Conservation (phyloP, 2,888 invertebrate genomes). For the Cryptocephalus primarius region DNA sequence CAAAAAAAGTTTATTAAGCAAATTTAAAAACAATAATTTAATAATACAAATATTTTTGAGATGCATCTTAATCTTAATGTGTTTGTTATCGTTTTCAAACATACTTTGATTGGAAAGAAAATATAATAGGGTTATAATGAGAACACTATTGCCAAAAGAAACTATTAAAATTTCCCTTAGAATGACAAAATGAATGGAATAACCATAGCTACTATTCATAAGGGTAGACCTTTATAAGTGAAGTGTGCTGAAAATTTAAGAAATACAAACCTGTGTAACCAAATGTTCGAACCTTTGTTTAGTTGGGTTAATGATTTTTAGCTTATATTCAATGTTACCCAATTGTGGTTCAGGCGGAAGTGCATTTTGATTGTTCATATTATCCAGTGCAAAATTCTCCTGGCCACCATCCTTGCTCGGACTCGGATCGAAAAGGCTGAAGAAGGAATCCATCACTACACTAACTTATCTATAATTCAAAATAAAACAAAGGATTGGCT, state of each 20-base stretch:
- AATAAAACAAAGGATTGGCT: not conserved
- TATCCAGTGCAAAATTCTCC: constrained; percentile 37
- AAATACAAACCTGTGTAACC: constrained; percentile 70
- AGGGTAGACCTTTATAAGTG: not conserved
- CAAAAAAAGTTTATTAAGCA: not conserved
- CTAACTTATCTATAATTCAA: constrained; percentile 3
- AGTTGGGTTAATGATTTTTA: constrained; percentile 87
- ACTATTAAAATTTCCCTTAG: too few relatives aligned
- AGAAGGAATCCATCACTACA: constrained; percentile 64
- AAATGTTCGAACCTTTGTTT: constrained; percentile 88
- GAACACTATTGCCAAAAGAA: too few relatives aligned
- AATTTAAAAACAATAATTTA: not conserved
- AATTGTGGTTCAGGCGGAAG: constrained; percentile 86
- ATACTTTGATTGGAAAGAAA: too few relatives aligned
- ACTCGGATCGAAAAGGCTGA: constrained; percentile 67
- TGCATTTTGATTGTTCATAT: constrained; percentile 45
- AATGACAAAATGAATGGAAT: too few relatives aligned
- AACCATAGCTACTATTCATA: too few relatives aligned
- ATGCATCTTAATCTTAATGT: too few relatives aligned
- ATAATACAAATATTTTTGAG: too few relatives aligned
- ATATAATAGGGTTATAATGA: too few relatives aligned
- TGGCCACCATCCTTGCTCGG: constrained; percentile 41
- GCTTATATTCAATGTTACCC: constrained; percentile 93
- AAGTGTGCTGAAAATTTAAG: not conserved
- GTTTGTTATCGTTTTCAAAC: too few relatives aligned